Base-by-base conservation (phyloP, 2,797 vertebrate species). In the Premnoplex brunnescens region DNA sequence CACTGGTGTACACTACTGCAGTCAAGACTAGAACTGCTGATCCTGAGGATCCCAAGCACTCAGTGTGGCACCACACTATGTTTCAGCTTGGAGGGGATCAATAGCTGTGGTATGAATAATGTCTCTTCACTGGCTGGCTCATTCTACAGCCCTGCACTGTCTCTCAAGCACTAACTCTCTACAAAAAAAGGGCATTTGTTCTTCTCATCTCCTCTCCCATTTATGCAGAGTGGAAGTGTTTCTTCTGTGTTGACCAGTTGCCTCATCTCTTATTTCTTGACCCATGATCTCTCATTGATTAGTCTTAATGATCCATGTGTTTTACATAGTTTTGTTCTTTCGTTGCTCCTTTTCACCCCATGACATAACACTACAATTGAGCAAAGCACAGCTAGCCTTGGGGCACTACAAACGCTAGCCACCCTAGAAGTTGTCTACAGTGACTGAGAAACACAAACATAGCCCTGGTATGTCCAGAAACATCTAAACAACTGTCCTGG, bases 31-130 rank as follows among this genome's bases (percentile, higher is more conserved):
- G 26, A 39, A 44, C 32, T 75, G 23, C 39, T 34, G 34, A 39
- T n/a, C 14, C 13, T 5, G 14, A 39, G 22, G 8, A 78, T 52
- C 14, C 7, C 39, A 74, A 59, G 49, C 43, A 34, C 49, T 63
- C 68, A 51, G 0, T 1, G 3, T 32, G 12, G 23, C 32, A 67
- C 20, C n/a, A 71, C 28, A 6, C 3, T 23, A 3, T 11, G 21
- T 74, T 66, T 68, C 60, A 77, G 36, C 15, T 66, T 30, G 39
- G 5, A 75, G 28, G 43, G 26, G 36, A 58, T 49, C 67, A 39
- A 43, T 44, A 43, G 20, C 20, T 83, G 64, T 6, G 32, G 24
- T 60, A 60, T 46, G 8, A 83, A 66, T 36, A 16, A 66, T 48
- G n/a, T 27, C 28, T 10, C 34, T 68, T 78, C 22, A 41, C 39